Conservation (phyloP, 1,140 invertebrate genomes). For the Pseudomyrmex gracilis region DNA sequence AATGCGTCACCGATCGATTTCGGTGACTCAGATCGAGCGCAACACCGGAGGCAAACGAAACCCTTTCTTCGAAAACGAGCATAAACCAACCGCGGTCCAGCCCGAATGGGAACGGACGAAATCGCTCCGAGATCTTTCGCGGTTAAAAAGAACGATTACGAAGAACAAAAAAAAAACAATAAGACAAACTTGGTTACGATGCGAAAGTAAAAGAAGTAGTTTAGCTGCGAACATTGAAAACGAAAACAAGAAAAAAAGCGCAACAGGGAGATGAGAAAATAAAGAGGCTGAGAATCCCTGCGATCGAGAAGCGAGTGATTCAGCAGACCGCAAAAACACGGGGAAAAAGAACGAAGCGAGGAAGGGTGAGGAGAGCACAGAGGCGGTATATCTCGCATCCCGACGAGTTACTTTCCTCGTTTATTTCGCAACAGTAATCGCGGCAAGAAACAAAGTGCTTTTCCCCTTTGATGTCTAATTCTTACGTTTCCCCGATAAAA, state of each 20-base stretch:
- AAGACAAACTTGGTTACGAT: background rate
- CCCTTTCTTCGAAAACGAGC: slow-evolving; percentile 5
- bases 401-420: slow-evolving; percentile 51
- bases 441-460: slow-evolving; percentile 8
- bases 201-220: background rate
- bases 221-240: background rate
- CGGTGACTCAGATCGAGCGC: slow-evolving; percentile 33
- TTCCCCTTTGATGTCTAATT: background rate
- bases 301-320: slow-evolving; percentile 66
- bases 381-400: background rate
- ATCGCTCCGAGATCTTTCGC: background rate
- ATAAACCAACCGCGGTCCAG: background rate
- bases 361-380: slow-evolving; percentile 25
- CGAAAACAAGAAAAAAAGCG: background rate
- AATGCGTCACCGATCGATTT: slow-evolving; percentile 49
- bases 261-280: slow-evolving; percentile 24
- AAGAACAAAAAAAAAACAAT: background rate
- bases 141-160: background rate
- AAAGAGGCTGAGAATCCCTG: slow-evolving; percentile 70
- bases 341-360: slow-evolving; percentile 32
- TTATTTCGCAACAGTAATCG: slow-evolving; percentile 20
- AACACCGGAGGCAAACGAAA: background rate
- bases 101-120: background rate
- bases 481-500: background rate
- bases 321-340: slow-evolving; percentile 66